phyloP scores from a whole-genome alignment of 2,113 vertebrate genomes.

The Accipiter cooperii region DNA sequence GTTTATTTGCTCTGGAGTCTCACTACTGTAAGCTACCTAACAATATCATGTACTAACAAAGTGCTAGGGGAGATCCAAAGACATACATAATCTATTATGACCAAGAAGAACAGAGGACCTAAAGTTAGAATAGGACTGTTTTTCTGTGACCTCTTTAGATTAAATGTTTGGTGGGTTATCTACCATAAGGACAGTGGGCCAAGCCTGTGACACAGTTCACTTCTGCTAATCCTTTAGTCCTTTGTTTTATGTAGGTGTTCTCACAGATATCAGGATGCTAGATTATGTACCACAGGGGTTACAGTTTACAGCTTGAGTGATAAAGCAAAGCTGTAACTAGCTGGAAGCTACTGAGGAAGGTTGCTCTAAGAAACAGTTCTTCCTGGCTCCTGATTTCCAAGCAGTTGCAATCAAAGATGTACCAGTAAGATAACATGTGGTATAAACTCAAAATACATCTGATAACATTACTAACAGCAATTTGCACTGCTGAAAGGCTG shows the following conservation, averaged over 20 bases:
- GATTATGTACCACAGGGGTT: neutral
- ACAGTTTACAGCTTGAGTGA: neutral
- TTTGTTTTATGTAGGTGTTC: neutral
- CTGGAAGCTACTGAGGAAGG: neutral
- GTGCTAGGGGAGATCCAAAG: neutral
- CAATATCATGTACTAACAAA: neutral
- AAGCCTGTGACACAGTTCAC: neutral
- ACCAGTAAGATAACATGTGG: neutral
- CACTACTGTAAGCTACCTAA: neutral
- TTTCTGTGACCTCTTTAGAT: neutral
- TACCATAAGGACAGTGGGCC: neutral
- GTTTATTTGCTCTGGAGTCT: constrained; percentile 35
- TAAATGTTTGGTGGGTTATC: neutral
- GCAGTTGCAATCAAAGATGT: neutral
- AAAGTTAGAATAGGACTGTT: neutral
- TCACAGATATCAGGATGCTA: neutral
- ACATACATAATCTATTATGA: neutral
- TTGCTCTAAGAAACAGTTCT: neutral
- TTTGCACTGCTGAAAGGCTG: neutral
- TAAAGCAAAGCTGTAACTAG: neutral
- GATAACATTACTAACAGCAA: neutral
- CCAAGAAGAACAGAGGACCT: neutral
- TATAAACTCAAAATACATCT: neutral
- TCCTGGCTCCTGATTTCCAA: neutral
- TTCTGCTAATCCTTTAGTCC: neutral